phyloP scores from a whole-genome alignment of 2,113 vertebrate genomes.

The Suncus etruscus region DNA sequence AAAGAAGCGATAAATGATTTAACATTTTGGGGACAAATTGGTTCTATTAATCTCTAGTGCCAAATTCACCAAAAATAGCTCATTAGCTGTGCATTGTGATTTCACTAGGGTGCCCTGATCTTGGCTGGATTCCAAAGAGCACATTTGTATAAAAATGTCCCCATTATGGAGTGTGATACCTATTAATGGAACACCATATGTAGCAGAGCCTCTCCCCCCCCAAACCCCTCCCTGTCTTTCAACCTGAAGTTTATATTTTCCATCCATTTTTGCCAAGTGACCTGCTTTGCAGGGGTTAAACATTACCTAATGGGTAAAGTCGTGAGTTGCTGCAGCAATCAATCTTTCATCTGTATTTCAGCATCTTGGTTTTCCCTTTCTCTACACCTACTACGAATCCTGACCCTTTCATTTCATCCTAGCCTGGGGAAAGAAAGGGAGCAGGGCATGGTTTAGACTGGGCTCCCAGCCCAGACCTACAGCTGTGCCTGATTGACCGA shows the following conservation, averaged over 20 bases:
- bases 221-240: constrained; percentile 66
- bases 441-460: constrained; percentile 42
- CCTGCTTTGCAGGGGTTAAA: constrained; percentile 86
- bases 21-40: constrained; percentile 87
- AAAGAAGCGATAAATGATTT: constrained; percentile 88
- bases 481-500: constrained; percentile 79
- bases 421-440: constrained; percentile 70
- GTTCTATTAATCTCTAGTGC: constrained; percentile 85
- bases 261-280: constrained; percentile 77
- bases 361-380: constrained; percentile 75
- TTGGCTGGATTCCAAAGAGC: constrained; percentile 87
- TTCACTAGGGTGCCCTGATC: constrained; percentile 84
- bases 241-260: constrained; percentile 79
- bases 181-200: constrained; percentile 86
- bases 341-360: constrained; percentile 78
- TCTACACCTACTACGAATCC: constrained; percentile 63
- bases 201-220: constrained; percentile 65
- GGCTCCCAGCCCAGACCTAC: constrained; percentile 70
- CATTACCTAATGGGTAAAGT: constrained; percentile 85
- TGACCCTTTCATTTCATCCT: constrained; percentile 70
- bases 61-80: constrained; percentile 88
- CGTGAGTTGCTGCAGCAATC: constrained; percentile 79
- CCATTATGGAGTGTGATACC: constrained; percentile 87
- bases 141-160: constrained; percentile 88
- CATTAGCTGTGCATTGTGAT: constrained; percentile 87